phyloP scores from a whole-genome alignment of 2,797 vertebrate genomes.

The Hydrolagus colliei region DNA sequence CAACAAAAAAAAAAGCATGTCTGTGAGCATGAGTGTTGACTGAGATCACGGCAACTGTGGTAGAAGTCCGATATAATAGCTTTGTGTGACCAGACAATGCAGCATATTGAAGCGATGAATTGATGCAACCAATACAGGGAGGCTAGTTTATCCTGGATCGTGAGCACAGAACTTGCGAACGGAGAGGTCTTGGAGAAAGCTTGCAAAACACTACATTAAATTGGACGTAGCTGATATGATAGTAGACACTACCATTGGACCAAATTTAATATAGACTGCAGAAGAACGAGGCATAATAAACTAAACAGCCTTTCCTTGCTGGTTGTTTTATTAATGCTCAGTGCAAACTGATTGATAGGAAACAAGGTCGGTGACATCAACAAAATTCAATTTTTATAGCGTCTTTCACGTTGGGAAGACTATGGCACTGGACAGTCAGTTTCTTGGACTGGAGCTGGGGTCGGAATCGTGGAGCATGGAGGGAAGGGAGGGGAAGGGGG shows the following conservation, averaged over 20 bases:
- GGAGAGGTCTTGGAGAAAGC: background rate
- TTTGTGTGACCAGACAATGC: background rate
- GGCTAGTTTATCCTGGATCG: background rate
- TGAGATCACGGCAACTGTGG: background rate
- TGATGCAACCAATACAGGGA: background rate
- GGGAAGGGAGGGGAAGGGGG: no score
- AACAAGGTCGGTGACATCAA: background rate
- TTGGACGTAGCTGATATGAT: no score
- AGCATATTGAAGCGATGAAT: background rate
- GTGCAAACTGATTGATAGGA: background rate
- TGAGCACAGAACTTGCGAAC: background rate
- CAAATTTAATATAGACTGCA: no score
- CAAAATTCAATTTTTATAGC: no score
- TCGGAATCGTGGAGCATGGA: no score
- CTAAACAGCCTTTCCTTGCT: background rate
- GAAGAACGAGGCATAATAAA: background rate
- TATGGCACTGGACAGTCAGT: background rate
- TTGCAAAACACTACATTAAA: no score
- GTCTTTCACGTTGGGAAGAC: no score
- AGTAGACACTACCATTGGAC: no score
- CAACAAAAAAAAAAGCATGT: background rate
- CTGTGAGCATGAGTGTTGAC: background rate
- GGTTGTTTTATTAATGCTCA: background rate
- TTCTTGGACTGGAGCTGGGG: no score
- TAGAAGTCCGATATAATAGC: background rate